Conservation (phyloP, 1,140 invertebrate genomes). For the Dufourea novaeangliae region DNA sequence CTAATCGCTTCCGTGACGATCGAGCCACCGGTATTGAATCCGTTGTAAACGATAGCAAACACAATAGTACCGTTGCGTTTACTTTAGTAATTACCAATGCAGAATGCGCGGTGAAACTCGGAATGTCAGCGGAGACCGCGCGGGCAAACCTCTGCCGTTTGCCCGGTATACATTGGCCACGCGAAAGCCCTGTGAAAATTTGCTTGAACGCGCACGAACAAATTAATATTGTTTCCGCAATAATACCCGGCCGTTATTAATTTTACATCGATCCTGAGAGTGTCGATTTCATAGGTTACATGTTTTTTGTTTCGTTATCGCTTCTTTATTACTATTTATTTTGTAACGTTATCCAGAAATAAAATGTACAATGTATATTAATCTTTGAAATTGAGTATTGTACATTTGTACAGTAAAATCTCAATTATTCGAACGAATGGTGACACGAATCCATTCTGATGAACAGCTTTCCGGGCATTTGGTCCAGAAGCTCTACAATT, state of each 20-base stretch:
- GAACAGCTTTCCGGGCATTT: too few species aligned
- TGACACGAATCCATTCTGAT: too few species aligned
- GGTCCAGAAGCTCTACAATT: too few species aligned
- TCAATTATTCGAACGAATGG: too few species aligned
- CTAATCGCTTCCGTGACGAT: conserved; percentile 39
- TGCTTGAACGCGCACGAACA: conserved; percentile 47
- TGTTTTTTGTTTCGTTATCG: too few species aligned
- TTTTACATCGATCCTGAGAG: not conserved
- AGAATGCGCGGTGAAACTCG: conserved; percentile 52
- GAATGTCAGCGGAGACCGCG: conserved; percentile 55
- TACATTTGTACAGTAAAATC: too few species aligned
- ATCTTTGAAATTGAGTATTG: too few species aligned
- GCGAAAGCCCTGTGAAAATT: conserved; percentile 52
- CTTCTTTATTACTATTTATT: too few species aligned
- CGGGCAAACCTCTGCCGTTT: conserved; percentile 42
- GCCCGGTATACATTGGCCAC: conserved; percentile 14
- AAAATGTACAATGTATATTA: too few species aligned
- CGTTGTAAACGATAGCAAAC: conserved; percentile 57
- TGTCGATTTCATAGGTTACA: not conserved
- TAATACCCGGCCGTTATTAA: conserved; percentile 52
- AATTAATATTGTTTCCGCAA: conserved; percentile 65
- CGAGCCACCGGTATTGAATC: conserved; percentile 52
- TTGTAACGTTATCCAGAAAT: too few species aligned
- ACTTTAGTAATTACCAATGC: conserved; percentile 65
- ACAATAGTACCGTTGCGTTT: conserved; percentile 46